A percentile compares a stretch with the other conserved stretches of the same genome.
phyloP scores from a whole-genome alignment of 2,888 invertebrate species.

The Pseudococcus viburni region DNA sequence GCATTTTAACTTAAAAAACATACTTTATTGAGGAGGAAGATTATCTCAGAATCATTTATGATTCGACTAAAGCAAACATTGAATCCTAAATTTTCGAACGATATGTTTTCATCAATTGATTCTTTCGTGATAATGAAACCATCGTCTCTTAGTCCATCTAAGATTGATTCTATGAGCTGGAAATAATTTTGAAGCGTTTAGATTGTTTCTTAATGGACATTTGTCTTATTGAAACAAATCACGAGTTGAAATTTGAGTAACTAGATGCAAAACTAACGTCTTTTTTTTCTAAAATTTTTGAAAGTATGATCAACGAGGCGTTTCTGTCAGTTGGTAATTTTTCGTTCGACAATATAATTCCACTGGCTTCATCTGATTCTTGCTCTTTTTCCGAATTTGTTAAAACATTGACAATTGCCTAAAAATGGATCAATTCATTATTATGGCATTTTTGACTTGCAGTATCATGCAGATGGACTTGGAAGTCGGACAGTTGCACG shows the following conservation, averaged over 20 bases:
- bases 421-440: neutral
- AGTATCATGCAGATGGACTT: too few relatives aligned
- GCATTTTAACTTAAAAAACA: too few relatives aligned
- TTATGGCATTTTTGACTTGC: too few relatives aligned
- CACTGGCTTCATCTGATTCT: neutral
- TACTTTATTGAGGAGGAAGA: constrained; percentile 18
- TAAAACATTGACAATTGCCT: neutral
- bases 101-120: neutral
- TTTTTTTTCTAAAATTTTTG: neutral
- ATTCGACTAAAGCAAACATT: constrained; percentile 21
- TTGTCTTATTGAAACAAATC: neutral
- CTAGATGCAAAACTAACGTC: neutral
- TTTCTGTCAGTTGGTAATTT: neutral
- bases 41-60: neutral
- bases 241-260: neutral
- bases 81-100: neutral
- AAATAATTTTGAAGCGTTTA: neutral
- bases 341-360: neutral
- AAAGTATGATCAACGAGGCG: neutral
- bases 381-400: neutral
- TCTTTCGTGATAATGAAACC: constrained; percentile 36
- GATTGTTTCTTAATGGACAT: neutral
- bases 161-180: neutral
- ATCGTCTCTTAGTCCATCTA: neutral
- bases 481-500: too few relatives aligned